Percentiles rank a stretch among this genome's conserved stretches.
These are phyloP conservation scores for Anguilla japonica DNA, from an alignment of 2,113 vertebrate genomes.

Conservation along the genomic window DNA sequence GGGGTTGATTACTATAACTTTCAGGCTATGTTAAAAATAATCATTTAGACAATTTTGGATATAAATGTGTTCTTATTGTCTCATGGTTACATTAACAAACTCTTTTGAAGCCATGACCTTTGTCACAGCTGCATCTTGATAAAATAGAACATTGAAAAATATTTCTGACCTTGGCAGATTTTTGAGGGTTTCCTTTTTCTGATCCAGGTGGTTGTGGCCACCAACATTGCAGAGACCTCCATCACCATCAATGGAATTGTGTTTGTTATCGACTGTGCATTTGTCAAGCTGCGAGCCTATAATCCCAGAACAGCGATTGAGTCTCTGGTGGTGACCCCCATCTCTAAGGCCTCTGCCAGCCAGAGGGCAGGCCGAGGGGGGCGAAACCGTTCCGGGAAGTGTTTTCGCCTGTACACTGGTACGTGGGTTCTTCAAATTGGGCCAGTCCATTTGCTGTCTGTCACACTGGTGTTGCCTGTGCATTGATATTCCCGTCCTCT, in stretches of 20 bases:
- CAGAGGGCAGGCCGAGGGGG: constrained; percentile 91
- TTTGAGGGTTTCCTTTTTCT: constrained; percentile 10
- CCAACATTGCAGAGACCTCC: constrained; percentile 97
- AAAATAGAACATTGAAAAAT: background rate
- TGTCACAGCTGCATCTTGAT: background rate
- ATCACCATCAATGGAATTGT: constrained; percentile 89
- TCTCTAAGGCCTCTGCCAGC: constrained; percentile 92
- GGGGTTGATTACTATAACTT: background rate
- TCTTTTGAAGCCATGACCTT: background rate
- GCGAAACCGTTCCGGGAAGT: constrained; percentile 88
- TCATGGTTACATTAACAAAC: background rate
- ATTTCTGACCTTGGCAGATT: background rate
- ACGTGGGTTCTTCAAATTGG: constrained; percentile 2
- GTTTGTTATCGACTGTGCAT: constrained; percentile 94
- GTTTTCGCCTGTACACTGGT: constrained; percentile 95
- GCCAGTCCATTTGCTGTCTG: background rate
- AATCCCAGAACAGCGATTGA: constrained; percentile 90
- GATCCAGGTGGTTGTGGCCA: constrained; percentile 89
- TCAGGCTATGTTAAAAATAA: background rate
- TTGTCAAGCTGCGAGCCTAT: constrained; percentile 93
- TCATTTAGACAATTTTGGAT: background rate
- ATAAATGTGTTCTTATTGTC: background rate
- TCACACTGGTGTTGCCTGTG: background rate
- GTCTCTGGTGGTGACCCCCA: constrained; percentile 90
- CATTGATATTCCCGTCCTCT: background rate